Base-by-base conservation (phyloP, 1,140 invertebrate genomes). In the Brachionus koreanus region DNA sequence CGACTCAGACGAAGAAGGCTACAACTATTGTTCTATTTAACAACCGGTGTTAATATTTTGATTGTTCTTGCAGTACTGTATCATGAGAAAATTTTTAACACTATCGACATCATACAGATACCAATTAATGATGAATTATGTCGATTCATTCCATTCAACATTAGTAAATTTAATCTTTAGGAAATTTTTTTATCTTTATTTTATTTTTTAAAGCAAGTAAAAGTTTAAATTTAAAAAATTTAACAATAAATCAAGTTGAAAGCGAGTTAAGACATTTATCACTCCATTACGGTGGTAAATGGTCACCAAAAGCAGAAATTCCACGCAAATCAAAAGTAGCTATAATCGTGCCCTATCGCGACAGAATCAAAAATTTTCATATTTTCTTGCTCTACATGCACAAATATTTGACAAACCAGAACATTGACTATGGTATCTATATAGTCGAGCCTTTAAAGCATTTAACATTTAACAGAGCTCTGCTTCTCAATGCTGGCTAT, bases 401-500 rank as follows among this genome's bases (percentile, higher is more conserved):
- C 89, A 92, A 92, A 23, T 95, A 95, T 88, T 89, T 98, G 61
- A 92, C 94, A 83, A 89, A 91, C 25, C 96, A 98, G 88, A 91
- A 93, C 85, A 90, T 97, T 25, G 93, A 95, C 85, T 98, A 97
- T 89, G 76, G 76, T 23, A 79, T 79, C 12, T 61, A 61, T 61
- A 33, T 79, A 52, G 76, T 79, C 7, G 76, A 79, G 25, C 76
- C 76, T 13, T 7, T 23, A 0, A 2, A 57, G 23, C 23, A 57
- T 61, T 65, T 79, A 16, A 43, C 43, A 3, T 98, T 98, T 87
- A 98, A 98, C 88, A 91, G 95, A 77, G 96, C 94, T 1, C 93
- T 94, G 90, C 90, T 98, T 63, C 94, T 98, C 92, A 98, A 98
- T 88, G 92, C 97, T n/a, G 96, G 95, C 6, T 97, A 93, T 88